Evolutionary conservation across 2,113 vertebrate species (phyloP).

Genomic region (Hiodon alosoides): DNA sequence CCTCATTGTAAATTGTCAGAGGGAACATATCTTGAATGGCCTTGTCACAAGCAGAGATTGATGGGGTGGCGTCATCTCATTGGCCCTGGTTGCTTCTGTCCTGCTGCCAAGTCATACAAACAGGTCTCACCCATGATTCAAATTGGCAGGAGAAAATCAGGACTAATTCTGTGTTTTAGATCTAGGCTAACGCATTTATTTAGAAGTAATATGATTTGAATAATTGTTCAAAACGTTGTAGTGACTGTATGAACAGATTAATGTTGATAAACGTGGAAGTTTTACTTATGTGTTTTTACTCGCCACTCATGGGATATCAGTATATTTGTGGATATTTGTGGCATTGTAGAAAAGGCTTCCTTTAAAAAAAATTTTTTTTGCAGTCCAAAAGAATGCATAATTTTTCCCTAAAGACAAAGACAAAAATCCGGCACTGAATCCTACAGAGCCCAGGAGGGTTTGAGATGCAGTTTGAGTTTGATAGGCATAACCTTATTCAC

Average conservation of each 20-base stretch:
- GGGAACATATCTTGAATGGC: background rate
- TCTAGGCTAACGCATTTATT: no score
- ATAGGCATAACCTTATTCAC: background rate
- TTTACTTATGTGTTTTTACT: no score
- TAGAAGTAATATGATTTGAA: no score
- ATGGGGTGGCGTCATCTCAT: conserved; percentile 12
- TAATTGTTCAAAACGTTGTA: no score
- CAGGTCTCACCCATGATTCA: background rate
- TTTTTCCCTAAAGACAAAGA: background rate
- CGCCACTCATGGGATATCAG: no score
- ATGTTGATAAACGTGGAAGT: no score
- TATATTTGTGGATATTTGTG: no score
- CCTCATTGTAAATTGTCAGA: background rate
- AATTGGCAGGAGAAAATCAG: conserved; percentile 9
- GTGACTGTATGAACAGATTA: no score
- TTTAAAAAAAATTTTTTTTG: no score
- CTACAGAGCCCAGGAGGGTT: background rate
- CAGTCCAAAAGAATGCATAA: no score
- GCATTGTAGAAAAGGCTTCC: no score
- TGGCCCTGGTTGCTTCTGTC: conserved; percentile 1
- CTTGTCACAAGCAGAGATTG: conserved; percentile 17
- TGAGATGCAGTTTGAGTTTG: background rate
- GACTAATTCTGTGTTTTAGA: background rate
- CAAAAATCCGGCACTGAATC: background rate
- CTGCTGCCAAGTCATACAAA: background rate